A percentile compares a stretch with the other conserved stretches of the same genome.
These are phyloP conservation scores for Drosophila yooni DNA, from an alignment of 2,888 invertebrate species.

Conservation along the genomic window DNA sequence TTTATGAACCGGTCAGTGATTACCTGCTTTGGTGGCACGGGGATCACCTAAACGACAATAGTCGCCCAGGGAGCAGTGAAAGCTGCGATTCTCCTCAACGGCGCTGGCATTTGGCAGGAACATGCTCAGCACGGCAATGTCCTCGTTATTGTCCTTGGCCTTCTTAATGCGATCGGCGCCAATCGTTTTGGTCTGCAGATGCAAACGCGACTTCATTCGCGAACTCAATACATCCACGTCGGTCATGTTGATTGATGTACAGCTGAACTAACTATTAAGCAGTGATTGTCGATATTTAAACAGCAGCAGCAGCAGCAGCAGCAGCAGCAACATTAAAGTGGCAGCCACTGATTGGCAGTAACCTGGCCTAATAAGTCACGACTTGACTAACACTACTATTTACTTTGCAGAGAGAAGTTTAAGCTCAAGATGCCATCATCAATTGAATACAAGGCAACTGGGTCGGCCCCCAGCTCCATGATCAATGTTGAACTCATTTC, in stretches of 20 bases:
- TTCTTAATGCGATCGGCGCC: conserved; percentile 92
- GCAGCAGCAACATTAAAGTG: conserved; percentile 18
- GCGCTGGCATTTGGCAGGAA: conserved; percentile 89
- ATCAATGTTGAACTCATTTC: conserved; percentile 37
- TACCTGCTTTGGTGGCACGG: conserved; percentile 92
- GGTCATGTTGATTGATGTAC: conserved; percentile 80
- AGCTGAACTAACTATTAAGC: conserved; percentile 8
- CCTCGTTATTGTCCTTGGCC: conserved; percentile 93
- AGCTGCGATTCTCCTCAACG: conserved; percentile 89
- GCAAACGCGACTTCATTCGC: conserved; percentile 90
- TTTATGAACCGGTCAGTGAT: conserved; percentile 40
- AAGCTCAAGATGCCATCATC: conserved; percentile 38
- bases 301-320: conserved; percentile 24
- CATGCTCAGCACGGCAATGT: conserved; percentile 94
- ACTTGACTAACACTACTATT: conserved; percentile 21
- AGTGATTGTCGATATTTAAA: conserved; percentile 15
- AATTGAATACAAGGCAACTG: conserved; percentile 38
- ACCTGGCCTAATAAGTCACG: conserved; percentile 64
- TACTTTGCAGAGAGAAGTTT: not conserved
- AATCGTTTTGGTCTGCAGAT: conserved; percentile 91
- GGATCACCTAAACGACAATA: conserved; percentile 92
- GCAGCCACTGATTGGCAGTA: conserved; percentile 11
- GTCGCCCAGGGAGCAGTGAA: conserved; percentile 91
- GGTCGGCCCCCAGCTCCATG: conserved; percentile 50
- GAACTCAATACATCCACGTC: conserved; percentile 92